A percentile compares a stretch with the other conserved stretches of the same genome.
phyloP scores from a whole-genome alignment of 2,888 invertebrate species.

The Leucophenga montana region DNA sequence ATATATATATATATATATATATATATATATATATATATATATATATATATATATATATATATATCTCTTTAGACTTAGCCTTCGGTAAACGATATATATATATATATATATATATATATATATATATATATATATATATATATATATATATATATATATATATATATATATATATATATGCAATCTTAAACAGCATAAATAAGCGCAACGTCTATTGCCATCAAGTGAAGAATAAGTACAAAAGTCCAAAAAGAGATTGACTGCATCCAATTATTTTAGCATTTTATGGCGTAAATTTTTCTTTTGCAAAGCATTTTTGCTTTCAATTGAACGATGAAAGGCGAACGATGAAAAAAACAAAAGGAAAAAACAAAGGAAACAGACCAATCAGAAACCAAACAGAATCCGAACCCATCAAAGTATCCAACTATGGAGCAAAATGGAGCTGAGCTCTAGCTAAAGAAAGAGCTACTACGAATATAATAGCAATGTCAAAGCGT shows the following conservation, averaged over 20 bases:
- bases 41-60: too few species aligned
- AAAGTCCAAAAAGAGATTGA: conserved; percentile 23
- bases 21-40: too few species aligned
- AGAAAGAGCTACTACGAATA: not conserved
- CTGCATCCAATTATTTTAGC: conserved; percentile 63
- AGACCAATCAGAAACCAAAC: conserved; percentile 25
- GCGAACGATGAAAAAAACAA: conserved; percentile 4
- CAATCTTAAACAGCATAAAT: not conserved
- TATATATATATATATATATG: not conserved
- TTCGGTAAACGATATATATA: not conserved
- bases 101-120: not conserved
- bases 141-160: too few species aligned
- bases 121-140: too few species aligned
- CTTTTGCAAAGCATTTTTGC: conserved; percentile 64
- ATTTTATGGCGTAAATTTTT: conserved; percentile 69
- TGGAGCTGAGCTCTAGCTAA: not conserved
- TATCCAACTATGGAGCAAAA: conserved; percentile 15
- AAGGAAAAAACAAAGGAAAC: conserved; percentile 4
- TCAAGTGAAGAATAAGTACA: conserved; percentile 13
- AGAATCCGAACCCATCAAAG: conserved; percentile 32
- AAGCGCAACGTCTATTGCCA: conserved; percentile 1
- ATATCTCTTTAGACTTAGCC: too few species aligned
- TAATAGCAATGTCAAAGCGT: conserved; percentile 12
- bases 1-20: too few species aligned
- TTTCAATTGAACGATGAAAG: conserved; percentile 57